Conservation (phyloP, 2,797 vertebrate species). For the Clarias platycephalus region DNA sequence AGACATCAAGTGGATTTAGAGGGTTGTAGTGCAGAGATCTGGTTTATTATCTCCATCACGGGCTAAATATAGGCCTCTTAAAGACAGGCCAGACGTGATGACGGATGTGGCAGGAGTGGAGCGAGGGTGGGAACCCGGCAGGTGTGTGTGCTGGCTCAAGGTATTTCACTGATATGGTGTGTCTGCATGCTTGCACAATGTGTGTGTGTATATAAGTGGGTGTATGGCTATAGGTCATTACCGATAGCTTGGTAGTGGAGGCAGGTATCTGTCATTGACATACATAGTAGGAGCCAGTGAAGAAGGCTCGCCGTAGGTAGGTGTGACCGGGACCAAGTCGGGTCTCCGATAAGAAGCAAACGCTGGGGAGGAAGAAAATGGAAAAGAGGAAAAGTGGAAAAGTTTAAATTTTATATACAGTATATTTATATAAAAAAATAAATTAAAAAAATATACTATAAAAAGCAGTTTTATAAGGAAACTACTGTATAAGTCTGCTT, state of each 20-base stretch:
- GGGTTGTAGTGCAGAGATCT: background rate
- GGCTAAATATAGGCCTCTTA: slow-evolving; percentile 24
- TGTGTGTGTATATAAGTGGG: slow-evolving; percentile 14
- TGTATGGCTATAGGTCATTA: slow-evolving; percentile 37
- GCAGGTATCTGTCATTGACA: slow-evolving; percentile 53
- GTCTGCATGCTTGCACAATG: slow-evolving; percentile 1
- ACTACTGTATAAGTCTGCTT: too few relatives aligned
- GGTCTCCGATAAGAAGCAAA: slow-evolving; percentile 68
- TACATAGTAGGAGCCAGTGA: slow-evolving; percentile 74
- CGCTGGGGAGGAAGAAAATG: slow-evolving; percentile 54
- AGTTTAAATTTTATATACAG: too few relatives aligned
- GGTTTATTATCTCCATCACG: slow-evolving; percentile 7
- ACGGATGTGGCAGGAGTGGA: background rate
- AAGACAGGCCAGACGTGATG: slow-evolving; percentile 9
- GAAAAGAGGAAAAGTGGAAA: background rate
- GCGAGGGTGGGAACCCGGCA: slow-evolving; percentile 31
- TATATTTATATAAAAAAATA: too few relatives aligned
- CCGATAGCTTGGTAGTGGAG: slow-evolving; percentile 47
- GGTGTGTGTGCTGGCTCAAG: slow-evolving; percentile 32
- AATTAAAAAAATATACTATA: too few relatives aligned
- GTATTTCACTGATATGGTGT: slow-evolving; percentile 16
- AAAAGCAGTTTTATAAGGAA: too few relatives aligned
- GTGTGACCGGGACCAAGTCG: slow-evolving; percentile 68
- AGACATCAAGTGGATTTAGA: background rate
- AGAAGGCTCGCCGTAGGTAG: slow-evolving; percentile 68